These are phyloP conservation scores for Henicopernis longicauda DNA, from an alignment of 2,113 vertebrate species.

Conservation along the genomic window DNA sequence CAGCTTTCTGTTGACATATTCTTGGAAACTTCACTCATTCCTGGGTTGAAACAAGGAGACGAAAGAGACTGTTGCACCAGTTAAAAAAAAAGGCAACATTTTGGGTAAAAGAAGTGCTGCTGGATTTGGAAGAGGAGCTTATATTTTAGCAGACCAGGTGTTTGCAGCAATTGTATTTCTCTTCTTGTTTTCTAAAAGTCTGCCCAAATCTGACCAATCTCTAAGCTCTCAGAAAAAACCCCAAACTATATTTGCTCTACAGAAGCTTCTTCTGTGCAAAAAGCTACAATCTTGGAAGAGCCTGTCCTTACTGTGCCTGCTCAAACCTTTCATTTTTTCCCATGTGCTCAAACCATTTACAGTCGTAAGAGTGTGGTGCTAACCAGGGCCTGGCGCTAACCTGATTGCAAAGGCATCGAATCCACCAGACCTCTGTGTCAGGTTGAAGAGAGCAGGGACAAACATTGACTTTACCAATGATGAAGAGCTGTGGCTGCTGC, in stretches of 20 bases:
- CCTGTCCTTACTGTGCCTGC: accelerated
- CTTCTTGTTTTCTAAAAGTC: background rate
- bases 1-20: background rate
- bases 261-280: background rate
- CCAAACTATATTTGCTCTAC: background rate
- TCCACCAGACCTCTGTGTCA: accelerated
- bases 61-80: background rate
- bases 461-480: background rate
- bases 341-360: background rate
- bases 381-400: background rate
- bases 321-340: background rate
- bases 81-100: background rate
- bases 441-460: background rate
- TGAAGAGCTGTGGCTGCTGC: background rate
- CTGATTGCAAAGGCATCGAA: background rate
- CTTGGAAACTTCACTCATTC: background rate
- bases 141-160: background rate
- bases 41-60: background rate
- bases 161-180: background rate
- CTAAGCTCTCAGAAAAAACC: background rate
- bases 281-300: background rate
- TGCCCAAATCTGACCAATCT: background rate
- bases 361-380: background rate
- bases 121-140: background rate
- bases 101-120: background rate